Conservation (phyloP, 2,888 invertebrate genomes). For the Julus scandinavius region DNA sequence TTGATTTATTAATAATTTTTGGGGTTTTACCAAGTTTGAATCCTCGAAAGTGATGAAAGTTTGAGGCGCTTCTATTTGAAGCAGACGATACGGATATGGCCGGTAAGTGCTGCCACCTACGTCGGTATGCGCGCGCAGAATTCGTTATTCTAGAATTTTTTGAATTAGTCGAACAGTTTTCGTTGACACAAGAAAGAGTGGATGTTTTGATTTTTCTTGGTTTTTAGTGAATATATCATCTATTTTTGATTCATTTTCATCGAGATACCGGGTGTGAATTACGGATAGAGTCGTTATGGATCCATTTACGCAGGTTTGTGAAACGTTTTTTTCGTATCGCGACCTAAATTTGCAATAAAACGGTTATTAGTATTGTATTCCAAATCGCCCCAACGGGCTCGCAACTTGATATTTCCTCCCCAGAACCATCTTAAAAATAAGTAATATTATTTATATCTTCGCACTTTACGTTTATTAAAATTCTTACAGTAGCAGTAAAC, state of each 20-base stretch:
- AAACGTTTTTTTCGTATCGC: neutral
- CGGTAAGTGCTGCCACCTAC: neutral
- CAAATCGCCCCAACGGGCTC: neutral
- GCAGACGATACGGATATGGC: neutral
- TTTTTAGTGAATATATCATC: neutral
- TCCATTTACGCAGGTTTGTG: slow-evolving; percentile 6
- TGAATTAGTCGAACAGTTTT: neutral
- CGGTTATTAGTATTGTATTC: neutral
- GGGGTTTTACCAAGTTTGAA: too few species aligned
- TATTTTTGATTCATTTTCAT: neutral
- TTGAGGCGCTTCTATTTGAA: neutral
- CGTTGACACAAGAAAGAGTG: neutral
- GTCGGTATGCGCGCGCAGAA: neutral
- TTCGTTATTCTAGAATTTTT: neutral
- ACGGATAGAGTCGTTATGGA: neutral
- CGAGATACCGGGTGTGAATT: neutral
- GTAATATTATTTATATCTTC: neutral
- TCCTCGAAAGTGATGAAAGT: neutral
- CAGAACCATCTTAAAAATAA: neutral
- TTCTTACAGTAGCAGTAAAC: too few species aligned
- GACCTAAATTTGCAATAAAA: neutral
- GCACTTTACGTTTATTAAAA: too few species aligned
- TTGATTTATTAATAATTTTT: too few species aligned
- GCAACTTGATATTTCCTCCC: neutral
- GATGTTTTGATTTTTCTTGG: neutral